phyloP scores from a whole-genome alignment of 2,797 vertebrate genomes.

The Lepus townsendii region DNA sequence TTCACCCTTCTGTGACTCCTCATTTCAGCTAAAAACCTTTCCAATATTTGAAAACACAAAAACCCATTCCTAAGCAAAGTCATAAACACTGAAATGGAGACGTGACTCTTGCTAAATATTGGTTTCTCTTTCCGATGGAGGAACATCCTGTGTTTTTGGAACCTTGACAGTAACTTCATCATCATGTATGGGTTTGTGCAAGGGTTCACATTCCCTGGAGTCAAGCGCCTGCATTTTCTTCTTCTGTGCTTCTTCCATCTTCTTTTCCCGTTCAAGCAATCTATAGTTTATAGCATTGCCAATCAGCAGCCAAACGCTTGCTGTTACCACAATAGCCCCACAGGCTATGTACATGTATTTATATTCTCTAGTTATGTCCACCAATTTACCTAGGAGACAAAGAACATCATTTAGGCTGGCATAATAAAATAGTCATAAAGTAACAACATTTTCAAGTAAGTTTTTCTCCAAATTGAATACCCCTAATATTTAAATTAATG shows the following conservation, averaged over 20 bases:
- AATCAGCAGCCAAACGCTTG: slow-evolving; percentile 96
- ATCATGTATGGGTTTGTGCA: slow-evolving; percentile 80
- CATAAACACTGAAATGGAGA: slow-evolving; percentile 79
- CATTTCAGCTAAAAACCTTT: slow-evolving; percentile 80
- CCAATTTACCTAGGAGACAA: slow-evolving; percentile 94
- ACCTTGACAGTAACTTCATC: slow-evolving; percentile 85
- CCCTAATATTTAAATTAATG: slow-evolving; percentile 23
- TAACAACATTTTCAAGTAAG: not conserved
- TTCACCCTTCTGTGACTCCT: slow-evolving; percentile 76
- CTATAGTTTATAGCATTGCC: slow-evolving; percentile 97
- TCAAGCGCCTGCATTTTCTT: slow-evolving; percentile 84
- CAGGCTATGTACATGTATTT: slow-evolving; percentile 97
- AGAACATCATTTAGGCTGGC: slow-evolving; percentile 50
- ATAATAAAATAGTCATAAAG: slow-evolving; percentile 31
- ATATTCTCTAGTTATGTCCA: slow-evolving; percentile 95
- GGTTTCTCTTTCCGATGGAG: slow-evolving; percentile 94
- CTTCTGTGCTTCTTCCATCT: slow-evolving; percentile 88
- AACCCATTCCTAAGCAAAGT: slow-evolving; percentile 78
- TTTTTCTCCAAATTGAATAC: not conserved
- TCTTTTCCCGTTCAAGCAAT: slow-evolving; percentile 94
- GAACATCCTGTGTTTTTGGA: slow-evolving; percentile 79
- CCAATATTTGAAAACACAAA: slow-evolving; percentile 75
- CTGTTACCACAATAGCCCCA: slow-evolving; percentile 92
- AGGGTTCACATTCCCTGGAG: slow-evolving; percentile 88
- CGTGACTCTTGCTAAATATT: slow-evolving; percentile 91